Percentiles rank a stretch among this genome's conserved stretches.
These are phyloP conservation scores for Sebastolobus altivelis DNA, from an alignment of 2,797 vertebrate species.

Conservation along the genomic window DNA sequence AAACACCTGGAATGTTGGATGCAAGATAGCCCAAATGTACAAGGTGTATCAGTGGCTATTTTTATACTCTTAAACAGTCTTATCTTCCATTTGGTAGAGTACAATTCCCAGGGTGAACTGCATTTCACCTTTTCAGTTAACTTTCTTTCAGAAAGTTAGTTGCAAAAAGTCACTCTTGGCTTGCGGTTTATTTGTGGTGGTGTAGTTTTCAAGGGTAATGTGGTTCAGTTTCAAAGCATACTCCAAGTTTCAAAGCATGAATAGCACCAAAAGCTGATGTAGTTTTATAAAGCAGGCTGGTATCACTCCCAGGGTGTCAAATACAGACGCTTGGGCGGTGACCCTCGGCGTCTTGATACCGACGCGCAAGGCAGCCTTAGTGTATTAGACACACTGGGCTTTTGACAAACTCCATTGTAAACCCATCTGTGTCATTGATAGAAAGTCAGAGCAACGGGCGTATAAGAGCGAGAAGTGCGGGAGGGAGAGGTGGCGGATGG, in stretches of 20 bases:
- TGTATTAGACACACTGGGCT: too few species aligned
- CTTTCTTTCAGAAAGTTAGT: background rate
- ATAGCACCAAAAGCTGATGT: background rate
- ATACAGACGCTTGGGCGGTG: too few species aligned
- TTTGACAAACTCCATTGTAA: too few species aligned
- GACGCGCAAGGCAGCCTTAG: too few species aligned
- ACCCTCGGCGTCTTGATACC: too few species aligned
- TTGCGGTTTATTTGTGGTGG: background rate
- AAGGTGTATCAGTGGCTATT: background rate
- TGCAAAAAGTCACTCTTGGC: background rate
- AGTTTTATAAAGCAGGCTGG: background rate
- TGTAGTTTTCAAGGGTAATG: background rate
- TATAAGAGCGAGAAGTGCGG: too few species aligned
- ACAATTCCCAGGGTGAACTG: background rate
- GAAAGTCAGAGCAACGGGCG: too few species aligned
- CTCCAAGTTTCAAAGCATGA: background rate
- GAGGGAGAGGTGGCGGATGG: too few species aligned
- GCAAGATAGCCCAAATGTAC: background rate
- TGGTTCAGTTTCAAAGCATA: too few species aligned
- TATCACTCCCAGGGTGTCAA: too few species aligned
- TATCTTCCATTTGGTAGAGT: background rate
- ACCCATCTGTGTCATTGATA: too few species aligned
- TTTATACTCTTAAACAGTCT: background rate
- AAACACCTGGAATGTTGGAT: background rate
- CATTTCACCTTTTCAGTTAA: background rate